phyloP scores from a whole-genome alignment of 2,888 invertebrate species.

The Calameuta filiformis region DNA sequence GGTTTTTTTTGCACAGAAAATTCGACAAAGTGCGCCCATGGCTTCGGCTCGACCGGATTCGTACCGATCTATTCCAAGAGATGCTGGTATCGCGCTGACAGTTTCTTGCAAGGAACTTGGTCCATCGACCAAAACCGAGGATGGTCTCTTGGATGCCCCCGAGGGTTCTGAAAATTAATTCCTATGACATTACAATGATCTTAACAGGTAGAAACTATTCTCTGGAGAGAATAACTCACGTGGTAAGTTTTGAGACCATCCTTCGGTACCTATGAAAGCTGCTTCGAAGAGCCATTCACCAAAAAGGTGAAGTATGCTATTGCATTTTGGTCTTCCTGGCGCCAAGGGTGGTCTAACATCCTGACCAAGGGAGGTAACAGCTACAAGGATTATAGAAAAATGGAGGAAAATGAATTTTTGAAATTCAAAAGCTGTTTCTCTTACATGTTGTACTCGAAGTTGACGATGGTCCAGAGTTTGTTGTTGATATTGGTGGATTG shows the following conservation, averaged over 20 bases:
- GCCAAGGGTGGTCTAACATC: slow-evolving; percentile 78
- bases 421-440: slow-evolving; percentile 35
- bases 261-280: slow-evolving; percentile 86
- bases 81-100: slow-evolving; percentile 73
- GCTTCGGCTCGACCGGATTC: slow-evolving; percentile 94
- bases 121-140: slow-evolving; percentile 75
- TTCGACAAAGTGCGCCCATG: slow-evolving; percentile 92
- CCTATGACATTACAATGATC: slow-evolving; percentile 10
- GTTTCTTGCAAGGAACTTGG: slow-evolving; percentile 76
- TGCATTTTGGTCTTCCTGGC: slow-evolving; percentile 87
- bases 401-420: slow-evolving; percentile 18
- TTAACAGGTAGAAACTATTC: slow-evolving; percentile 17
- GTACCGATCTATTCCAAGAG: slow-evolving; percentile 81
- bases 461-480: slow-evolving; percentile 78
- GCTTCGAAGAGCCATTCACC: slow-evolving; percentile 98
- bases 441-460: slow-evolving; percentile 76
- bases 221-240: slow-evolving; percentile 59
- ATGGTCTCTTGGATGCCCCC: slow-evolving; percentile 72
- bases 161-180: slow-evolving; percentile 49
- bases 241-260: slow-evolving; percentile 69
- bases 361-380: slow-evolving; percentile 71
- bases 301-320: slow-evolving; percentile 94
- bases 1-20: slow-evolving; percentile 95
- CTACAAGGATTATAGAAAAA: slow-evolving; percentile 63
- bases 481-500: slow-evolving; percentile 74